Percentiles rank a stretch among this genome's conserved stretches.
Evolutionary conservation across 1,140 invertebrate genomes (phyloP).

Genomic region (Platorchestia sp.): DNA sequence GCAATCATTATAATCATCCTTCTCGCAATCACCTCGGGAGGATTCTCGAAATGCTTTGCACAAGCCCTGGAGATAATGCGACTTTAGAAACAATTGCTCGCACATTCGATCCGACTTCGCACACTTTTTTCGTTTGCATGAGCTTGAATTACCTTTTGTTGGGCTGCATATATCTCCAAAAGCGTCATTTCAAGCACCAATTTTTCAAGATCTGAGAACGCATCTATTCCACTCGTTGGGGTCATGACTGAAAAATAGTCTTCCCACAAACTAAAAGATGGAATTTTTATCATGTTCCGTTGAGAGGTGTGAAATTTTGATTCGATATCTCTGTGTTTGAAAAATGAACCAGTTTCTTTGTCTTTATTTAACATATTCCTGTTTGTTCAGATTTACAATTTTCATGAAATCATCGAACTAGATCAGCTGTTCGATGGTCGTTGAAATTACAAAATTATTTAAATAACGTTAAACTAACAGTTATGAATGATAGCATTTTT

Average conservation of each 20-base stretch:
- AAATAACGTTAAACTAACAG: background rate
- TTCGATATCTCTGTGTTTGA: too few species aligned
- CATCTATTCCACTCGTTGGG: too few species aligned
- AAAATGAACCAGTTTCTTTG: background rate
- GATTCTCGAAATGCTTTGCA: background rate
- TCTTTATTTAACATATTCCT: background rate
- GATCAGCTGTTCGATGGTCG: background rate
- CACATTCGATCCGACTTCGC: background rate
- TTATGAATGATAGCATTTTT: background rate
- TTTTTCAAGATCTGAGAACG: too few species aligned
- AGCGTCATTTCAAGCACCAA: too few species aligned
- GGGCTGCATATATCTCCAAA: too few species aligned
- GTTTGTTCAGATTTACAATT: background rate
- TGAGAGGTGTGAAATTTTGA: too few species aligned
- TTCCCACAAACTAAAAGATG: too few species aligned
- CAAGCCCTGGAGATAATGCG: background rate
- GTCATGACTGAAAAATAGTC: too few species aligned
- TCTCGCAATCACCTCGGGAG: background rate
- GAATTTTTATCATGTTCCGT: too few species aligned
- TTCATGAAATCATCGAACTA: background rate
- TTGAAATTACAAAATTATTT: background rate
- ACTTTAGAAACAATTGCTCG: background rate
- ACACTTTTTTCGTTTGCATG: background rate
- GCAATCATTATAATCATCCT: background rate
- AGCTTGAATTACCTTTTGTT: too few species aligned